Base-by-base conservation (phyloP, 2,888 invertebrate species). In the Melipona beecheii region DNA sequence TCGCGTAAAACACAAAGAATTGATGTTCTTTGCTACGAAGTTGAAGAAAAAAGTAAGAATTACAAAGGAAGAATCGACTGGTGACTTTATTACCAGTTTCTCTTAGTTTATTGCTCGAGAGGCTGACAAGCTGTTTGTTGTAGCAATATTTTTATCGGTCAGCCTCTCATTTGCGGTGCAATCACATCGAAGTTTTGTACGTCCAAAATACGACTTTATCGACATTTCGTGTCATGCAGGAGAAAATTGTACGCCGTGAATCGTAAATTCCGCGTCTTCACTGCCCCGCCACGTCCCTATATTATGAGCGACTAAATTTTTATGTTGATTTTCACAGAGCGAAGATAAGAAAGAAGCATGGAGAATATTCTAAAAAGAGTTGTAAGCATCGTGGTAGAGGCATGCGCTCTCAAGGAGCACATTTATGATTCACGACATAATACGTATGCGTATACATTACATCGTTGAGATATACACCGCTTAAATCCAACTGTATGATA, bases 341-440 rank as follows among this genome's bases (percentile, higher is more conserved):
- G 27, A 49, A 27, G 65, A 71, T 60, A 81, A 81, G 52, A 64
- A 81, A 60, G n/a, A 58, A 68, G 27, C 13, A 27, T 31, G 31
- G 80, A 50, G 52, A 74, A 75, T 70, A n/a, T 21, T 54, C 65
- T 21, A 65, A 75, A 81, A 56, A 75, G 74, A 75, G 74, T 60
- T 36, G 65, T 52, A 70, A 71, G 60, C 70, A 70, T 54, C 58
- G 31, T 9, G 50, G 19, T 64, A 43, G 52, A 80, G 43, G 78
- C 81, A 82, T 71, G 70, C 52, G 74, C 70, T 60, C 75, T 75
- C 58, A 21, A 66, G 31, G 36, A 82, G 65, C 64, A 65, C 52
- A 58, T 71, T 82, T 81, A 60, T 74, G 65, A 82, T 66, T 81
- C 81, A 74, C 9, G 69, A 58, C 80, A 43, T 27, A 15, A 52